Conservation (phyloP, 2,797 vertebrate genomes). For the Coregonus ussuriensis region DNA sequence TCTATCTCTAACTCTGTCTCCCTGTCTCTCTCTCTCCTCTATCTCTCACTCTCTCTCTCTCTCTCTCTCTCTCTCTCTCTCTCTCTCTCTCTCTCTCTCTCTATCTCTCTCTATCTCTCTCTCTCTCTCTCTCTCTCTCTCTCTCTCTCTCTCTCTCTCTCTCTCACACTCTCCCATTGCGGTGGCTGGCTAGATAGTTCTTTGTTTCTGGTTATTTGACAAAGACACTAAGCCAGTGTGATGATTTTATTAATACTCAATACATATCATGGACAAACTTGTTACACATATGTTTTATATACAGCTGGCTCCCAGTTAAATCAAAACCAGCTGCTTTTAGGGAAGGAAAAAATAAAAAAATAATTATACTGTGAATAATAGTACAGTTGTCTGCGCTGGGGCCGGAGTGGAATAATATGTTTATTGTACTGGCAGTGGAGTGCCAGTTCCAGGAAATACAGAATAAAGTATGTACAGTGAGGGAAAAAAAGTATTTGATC, state of each 20-base stretch:
- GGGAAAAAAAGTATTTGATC: too few species aligned
- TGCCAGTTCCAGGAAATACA: slow-evolving; percentile 57
- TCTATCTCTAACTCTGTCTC: too few species aligned
- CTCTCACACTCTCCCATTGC: neutral
- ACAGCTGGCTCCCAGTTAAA: slow-evolving; percentile 28
- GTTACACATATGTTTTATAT: slow-evolving; percentile 50
- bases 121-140: neutral
- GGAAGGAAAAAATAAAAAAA: neutral
- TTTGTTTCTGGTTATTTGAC: slow-evolving; percentile 32
- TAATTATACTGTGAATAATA: slow-evolving; percentile 48
- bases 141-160: neutral
- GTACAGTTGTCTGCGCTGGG: slow-evolving; percentile 50
- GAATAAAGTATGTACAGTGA: slow-evolving; percentile 6
- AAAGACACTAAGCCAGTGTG: slow-evolving; percentile 24
- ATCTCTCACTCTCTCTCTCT: neutral
- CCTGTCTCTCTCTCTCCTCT: neutral
- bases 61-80: neutral
- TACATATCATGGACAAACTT: slow-evolving; percentile 48
- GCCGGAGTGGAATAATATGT: slow-evolving; percentile 51
- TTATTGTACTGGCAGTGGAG: slow-evolving; percentile 58
- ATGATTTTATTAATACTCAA: slow-evolving; percentile 57
- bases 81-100: neutral
- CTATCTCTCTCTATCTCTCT: neutral
- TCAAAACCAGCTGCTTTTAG: slow-evolving; percentile 48
- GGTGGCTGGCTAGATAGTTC: neutral